These are phyloP conservation scores for Archips crataeganus DNA, from an alignment of 2,888 invertebrate species.

Conservation along the genomic window DNA sequence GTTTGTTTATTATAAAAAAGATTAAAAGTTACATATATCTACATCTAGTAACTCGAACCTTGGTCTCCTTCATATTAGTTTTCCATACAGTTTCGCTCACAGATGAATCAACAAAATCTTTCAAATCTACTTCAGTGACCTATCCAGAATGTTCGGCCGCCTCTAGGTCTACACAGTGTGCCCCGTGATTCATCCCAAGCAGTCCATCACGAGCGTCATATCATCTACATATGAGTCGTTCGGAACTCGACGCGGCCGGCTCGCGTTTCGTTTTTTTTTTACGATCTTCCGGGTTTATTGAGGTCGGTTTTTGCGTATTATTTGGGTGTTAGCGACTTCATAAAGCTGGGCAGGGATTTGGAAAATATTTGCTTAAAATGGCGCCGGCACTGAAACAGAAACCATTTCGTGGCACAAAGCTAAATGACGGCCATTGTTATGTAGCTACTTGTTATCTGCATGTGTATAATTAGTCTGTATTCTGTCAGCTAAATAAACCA, in stretches of 20 bases:
- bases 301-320: slow-evolving; percentile 21
- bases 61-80: no score
- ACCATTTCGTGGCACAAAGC: no score
- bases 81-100: no score
- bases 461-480: neutral
- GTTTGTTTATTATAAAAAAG: neutral
- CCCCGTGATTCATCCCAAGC: slow-evolving; percentile 25
- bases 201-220: slow-evolving; percentile 28
- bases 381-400: neutral
- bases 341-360: slow-evolving; percentile 1
- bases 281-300: slow-evolving; percentile 32
- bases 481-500: no score
- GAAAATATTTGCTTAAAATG: neutral
- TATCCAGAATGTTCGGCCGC: neutral
- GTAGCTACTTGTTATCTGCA: no score
- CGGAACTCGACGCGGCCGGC: slow-evolving; percentile 9
- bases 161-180: slow-evolving; percentile 5
- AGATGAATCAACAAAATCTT: neutral
- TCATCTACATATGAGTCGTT: slow-evolving; percentile 30
- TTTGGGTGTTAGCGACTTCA: slow-evolving; percentile 12
- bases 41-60: no score
- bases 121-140: neutral
- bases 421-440: no score
- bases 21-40: no score
- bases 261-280: slow-evolving; percentile 38